Evolutionary conservation across 1,140 invertebrate genomes (phyloP).

Genomic region (Stratiolaelaps scimitus): DNA sequence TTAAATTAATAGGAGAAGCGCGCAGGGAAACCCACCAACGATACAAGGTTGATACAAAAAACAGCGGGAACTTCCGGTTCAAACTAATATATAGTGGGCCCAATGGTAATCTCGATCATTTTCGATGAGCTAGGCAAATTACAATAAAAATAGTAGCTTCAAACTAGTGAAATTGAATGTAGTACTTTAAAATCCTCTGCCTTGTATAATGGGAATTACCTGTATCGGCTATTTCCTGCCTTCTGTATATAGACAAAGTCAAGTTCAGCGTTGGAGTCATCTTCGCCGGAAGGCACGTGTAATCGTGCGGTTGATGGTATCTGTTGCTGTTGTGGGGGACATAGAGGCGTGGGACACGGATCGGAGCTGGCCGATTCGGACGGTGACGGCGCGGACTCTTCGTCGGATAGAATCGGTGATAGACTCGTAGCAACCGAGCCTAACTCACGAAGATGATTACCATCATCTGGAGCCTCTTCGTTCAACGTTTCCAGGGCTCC

Average conservation of each 20-base stretch:
- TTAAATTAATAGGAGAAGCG: too few relatives aligned
- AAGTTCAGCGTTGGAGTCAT: background rate
- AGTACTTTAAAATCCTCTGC: too few relatives aligned
- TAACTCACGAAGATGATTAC: background rate
- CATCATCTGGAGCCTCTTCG: constrained; percentile 75
- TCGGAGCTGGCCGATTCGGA: constrained; percentile 12
- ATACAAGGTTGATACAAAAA: too few relatives aligned
- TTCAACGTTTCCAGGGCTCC: constrained; percentile 77
- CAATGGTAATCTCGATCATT: too few relatives aligned
- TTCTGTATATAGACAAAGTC: constrained; percentile 23
- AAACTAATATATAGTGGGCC: too few relatives aligned
- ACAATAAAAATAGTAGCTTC: too few relatives aligned
- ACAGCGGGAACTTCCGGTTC: too few relatives aligned
- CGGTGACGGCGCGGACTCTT: background rate
- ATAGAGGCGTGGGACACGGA: background rate
- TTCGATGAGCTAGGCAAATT: too few relatives aligned
- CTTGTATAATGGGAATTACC: constrained; percentile 7
- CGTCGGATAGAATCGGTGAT: constrained; percentile 24
- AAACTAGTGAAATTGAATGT: too few relatives aligned
- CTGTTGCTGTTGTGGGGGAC: constrained; percentile 1
- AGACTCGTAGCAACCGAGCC: constrained; percentile 15
- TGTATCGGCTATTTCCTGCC: constrained; percentile 18
- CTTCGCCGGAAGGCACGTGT: background rate
- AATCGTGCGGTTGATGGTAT: background rate
- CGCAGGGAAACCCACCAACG: too few relatives aligned